These are phyloP conservation scores for Leptothorax acervorum DNA, from an alignment of 2,888 invertebrate species.

Conservation along the genomic window DNA sequence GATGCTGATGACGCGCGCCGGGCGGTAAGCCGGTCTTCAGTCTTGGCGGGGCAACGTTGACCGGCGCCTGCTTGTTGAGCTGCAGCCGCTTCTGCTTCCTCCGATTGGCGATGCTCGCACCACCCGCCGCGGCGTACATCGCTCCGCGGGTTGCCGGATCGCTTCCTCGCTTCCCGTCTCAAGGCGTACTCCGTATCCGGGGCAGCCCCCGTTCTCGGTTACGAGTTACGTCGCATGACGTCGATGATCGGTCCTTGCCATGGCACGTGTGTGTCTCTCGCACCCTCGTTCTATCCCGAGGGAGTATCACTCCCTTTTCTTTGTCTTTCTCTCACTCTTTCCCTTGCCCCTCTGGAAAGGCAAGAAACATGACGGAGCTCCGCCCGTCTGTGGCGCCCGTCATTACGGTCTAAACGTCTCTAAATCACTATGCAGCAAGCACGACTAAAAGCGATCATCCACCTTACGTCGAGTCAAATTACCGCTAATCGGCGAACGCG, in stretches of 20 bases:
- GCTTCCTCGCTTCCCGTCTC: slow-evolving; percentile 16
- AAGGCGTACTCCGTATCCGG: slow-evolving; percentile 9
- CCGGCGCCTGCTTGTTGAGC: slow-evolving; percentile 79
- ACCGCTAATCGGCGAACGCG: slow-evolving; percentile 34
- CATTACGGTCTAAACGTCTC: slow-evolving; percentile 61
- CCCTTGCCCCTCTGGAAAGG: slow-evolving; percentile 74
- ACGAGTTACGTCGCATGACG: slow-evolving; percentile 35
- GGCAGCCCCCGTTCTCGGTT: slow-evolving; percentile 15
- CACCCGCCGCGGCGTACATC: slow-evolving; percentile 96
- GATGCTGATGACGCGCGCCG: slow-evolving; percentile 53
- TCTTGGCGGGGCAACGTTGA: slow-evolving; percentile 61
- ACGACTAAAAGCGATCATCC: slow-evolving; percentile 56
- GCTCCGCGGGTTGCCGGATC: slow-evolving; percentile 58
- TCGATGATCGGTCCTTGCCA: slow-evolving; percentile 21
- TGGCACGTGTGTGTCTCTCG: not conserved
- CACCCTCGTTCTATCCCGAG: not conserved
- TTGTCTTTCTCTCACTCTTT: slow-evolving; percentile 57
- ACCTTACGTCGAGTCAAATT: slow-evolving; percentile 25
- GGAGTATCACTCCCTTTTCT: slow-evolving; percentile 56
- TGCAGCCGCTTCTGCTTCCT: slow-evolving; percentile 87
- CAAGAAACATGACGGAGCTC: slow-evolving; percentile 77
- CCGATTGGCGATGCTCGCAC: slow-evolving; percentile 94
- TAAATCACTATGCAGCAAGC: slow-evolving; percentile 65
- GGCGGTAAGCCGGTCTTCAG: slow-evolving; percentile 64
- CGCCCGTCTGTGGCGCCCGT: slow-evolving; percentile 73